Evolutionary conservation across 2,888 invertebrate species (phyloP).

Genomic region (Tetropium fuscum): DNA sequence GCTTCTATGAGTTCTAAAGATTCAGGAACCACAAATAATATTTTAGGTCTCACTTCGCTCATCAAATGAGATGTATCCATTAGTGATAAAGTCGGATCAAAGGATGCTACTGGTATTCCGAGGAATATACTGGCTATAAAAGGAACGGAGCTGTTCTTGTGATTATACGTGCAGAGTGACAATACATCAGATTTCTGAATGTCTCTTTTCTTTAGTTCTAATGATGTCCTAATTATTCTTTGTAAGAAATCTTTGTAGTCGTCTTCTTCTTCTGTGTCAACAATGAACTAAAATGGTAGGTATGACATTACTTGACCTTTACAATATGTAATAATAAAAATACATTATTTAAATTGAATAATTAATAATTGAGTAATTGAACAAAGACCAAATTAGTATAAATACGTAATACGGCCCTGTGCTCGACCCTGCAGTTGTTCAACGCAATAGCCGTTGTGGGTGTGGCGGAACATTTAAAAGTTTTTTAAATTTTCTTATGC

Average conservation of each 20-base stretch:
- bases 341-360: too few species aligned
- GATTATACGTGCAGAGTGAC: conserved; percentile 66
- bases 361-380: too few species aligned
- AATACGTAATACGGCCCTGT: too few species aligned
- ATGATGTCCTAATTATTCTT: conserved; percentile 66
- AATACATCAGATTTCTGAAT: conserved; percentile 65
- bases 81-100: conserved; percentile 53
- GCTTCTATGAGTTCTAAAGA: conserved; percentile 48
- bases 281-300: conserved; percentile 47
- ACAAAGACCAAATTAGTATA: too few species aligned
- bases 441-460: too few species aligned
- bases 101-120: conserved; percentile 58
- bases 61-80: conserved; percentile 52
- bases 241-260: conserved; percentile 63
- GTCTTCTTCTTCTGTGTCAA: conserved; percentile 63
- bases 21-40: conserved; percentile 54
- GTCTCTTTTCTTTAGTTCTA: conserved; percentile 61
- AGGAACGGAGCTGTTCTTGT: conserved; percentile 65
- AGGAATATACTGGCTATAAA: conserved; percentile 67
- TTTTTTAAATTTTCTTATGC: too few species aligned
- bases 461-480: too few species aligned
- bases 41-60: conserved; percentile 51
- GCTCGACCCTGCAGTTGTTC: too few species aligned
- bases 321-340: too few species aligned
- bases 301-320: too few species aligned